A percentile compares a stretch with the other conserved stretches of the same genome.
These are phyloP conservation scores for Dermolepida albohirtum DNA, from an alignment of 2,888 invertebrate genomes.

Conservation along the genomic window DNA sequence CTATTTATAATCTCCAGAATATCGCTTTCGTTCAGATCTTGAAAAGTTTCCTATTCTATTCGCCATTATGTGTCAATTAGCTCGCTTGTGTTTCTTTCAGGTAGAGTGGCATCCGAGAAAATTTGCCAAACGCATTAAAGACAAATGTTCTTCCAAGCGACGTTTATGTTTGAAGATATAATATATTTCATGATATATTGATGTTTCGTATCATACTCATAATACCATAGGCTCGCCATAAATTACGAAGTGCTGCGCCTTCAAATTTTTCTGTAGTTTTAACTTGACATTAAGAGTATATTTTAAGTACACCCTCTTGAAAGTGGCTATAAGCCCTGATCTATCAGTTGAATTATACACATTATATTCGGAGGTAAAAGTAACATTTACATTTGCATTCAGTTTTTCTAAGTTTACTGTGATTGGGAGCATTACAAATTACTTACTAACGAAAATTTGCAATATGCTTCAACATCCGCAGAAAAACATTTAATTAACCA, in stretches of 20 bases:
- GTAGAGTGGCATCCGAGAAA: neutral
- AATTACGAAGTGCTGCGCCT: conserved; percentile 7
- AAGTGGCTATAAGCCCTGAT: conserved; percentile 9
- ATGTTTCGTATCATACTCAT: conserved; percentile 4
- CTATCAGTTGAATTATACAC: neutral
- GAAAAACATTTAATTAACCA: too few relatives aligned
- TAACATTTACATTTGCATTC: conserved; percentile 8
- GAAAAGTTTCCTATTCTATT: neutral
- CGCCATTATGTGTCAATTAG: conserved; percentile 8
- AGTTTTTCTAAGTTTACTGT: conserved; percentile 9
- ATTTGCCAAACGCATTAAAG: too few relatives aligned
- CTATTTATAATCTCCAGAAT: too few relatives aligned
- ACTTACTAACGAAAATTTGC: neutral
- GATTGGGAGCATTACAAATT: neutral
- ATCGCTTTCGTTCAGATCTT: too few relatives aligned
- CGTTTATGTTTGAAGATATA: too few relatives aligned
- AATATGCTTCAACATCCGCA: too few relatives aligned
- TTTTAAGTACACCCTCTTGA: too few relatives aligned
- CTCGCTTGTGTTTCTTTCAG: neutral
- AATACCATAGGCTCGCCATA: conserved; percentile 18
- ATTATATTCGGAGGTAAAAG: neutral
- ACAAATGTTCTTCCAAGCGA: conserved; percentile 23
- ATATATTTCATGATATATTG: too few relatives aligned
- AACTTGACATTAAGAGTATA: conserved; percentile 13
- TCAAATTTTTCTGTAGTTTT: conserved; percentile 15